phyloP scores from a whole-genome alignment of 2,888 invertebrate species.

The Lycia hirtaria region DNA sequence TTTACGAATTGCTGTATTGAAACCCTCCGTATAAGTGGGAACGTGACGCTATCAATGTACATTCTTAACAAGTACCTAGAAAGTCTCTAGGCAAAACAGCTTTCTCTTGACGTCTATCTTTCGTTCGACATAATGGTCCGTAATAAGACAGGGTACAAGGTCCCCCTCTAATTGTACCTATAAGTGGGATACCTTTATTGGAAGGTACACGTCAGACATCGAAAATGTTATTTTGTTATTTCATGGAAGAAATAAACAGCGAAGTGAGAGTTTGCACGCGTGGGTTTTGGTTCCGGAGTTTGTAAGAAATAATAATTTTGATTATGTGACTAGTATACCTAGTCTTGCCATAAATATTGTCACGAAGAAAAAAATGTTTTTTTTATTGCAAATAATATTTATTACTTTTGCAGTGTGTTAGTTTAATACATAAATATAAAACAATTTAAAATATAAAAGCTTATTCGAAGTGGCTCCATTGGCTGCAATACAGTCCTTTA shows the following conservation, averaged over 20 bases:
- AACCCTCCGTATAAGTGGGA: not conserved
- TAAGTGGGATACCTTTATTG: constrained; percentile 36
- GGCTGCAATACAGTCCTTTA: too few species aligned
- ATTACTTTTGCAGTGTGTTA: too few species aligned
- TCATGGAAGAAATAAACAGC: constrained; percentile 22
- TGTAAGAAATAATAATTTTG: not conserved
- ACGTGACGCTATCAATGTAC: constrained; percentile 15
- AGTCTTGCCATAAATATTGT: too few species aligned
- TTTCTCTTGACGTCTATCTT: constrained; percentile 31
- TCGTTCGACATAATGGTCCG: constrained; percentile 28
- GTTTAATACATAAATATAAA: too few species aligned
- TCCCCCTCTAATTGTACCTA: constrained; percentile 30
- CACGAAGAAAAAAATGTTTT: too few species aligned
- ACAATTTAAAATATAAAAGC: too few species aligned
- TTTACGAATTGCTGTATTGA: too few species aligned
- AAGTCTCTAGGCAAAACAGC: constrained; percentile 28
- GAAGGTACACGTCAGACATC: constrained; percentile 34
- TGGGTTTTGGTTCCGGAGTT: constrained; percentile 28
- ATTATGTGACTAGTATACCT: not conserved
- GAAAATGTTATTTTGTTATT: constrained; percentile 34
- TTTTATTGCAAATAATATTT: too few species aligned
- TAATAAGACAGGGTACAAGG: constrained; percentile 37
- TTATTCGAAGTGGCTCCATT: too few species aligned
- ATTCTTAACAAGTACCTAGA: constrained; percentile 14
- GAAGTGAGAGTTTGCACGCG: constrained; percentile 5